Percentiles rank a stretch among this genome's conserved stretches.
These are phyloP conservation scores for Drosophila tropicalis DNA, from an alignment of 1,140 invertebrate genomes.

Conservation along the genomic window DNA sequence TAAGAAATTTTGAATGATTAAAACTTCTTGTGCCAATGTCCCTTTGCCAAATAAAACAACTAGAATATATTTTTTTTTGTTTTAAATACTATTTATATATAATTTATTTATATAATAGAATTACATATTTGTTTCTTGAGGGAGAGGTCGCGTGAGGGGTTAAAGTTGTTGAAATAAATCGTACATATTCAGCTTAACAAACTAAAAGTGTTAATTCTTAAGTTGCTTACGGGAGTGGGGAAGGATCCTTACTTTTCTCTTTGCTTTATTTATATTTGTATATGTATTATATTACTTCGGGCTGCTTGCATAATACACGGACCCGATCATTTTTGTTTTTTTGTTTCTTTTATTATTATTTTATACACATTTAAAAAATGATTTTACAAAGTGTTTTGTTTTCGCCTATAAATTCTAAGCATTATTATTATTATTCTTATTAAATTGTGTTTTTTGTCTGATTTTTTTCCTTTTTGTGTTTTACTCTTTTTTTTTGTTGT, in stretches of 20 bases:
- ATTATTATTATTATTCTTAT: conserved; percentile 29
- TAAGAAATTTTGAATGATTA: too few relatives aligned
- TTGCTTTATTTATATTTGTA: conserved; percentile 20
- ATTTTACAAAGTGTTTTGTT: conserved; percentile 70
- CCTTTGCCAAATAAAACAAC: not conserved
- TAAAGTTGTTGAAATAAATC: conserved; percentile 65
- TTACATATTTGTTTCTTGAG: conserved; percentile 69
- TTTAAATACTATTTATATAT: conserved; percentile 82
- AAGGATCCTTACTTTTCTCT: conserved; percentile 23
- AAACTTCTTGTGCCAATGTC: too few relatives aligned
- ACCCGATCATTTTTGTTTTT: conserved; percentile 30
- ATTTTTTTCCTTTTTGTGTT: conserved; percentile 45
- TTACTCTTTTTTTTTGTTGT: conserved; percentile 44
- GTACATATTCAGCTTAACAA: conserved; percentile 66
- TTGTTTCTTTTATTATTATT: conserved; percentile 36
- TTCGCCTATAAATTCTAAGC: conserved; percentile 49
- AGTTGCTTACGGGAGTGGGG: conserved; percentile 36
- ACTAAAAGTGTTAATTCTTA: conserved; percentile 63
- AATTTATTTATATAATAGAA: conserved; percentile 82
- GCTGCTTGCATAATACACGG: conserved; percentile 27
- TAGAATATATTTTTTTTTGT: conserved; percentile 23
- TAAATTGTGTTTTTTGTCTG: conserved; percentile 27
- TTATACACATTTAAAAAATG: conserved; percentile 76
- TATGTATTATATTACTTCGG: conserved; percentile 37
- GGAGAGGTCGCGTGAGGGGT: conserved; percentile 41